Evolutionary conservation across 1,140 invertebrate genomes (phyloP), one percentile per base, ranked within the genome.

Genomic region (Orussus abietinus): DNA sequence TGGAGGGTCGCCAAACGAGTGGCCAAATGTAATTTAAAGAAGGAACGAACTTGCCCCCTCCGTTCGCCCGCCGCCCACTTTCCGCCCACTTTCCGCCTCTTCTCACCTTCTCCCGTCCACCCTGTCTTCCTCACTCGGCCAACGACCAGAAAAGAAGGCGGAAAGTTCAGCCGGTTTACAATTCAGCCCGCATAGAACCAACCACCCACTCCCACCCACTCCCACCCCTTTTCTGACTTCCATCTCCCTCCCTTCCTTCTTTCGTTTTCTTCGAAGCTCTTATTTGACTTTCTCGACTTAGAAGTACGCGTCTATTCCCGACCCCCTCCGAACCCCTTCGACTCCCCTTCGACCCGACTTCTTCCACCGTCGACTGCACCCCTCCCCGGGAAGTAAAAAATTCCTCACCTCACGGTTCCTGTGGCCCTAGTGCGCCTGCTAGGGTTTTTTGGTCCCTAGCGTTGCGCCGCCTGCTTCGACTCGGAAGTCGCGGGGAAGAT

Each of bases 21-120:
- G 59, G 61, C 62, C 64, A 62, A 65, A 66, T 62, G 59, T 64
- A 65, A 65, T 66, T 64, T 65, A 64, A 66, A 65, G 57, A 64
- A 64, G 57, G 47, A 62, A 53, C 48, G 49, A 61, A 63, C 40
- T 63, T 55, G 41, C 51, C 55, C 31, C 47, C 39, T 28, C 13
- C 28, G n/a, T n/a, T n/a, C n/a, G n/a, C n/a, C n/a, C n/a, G n/a
- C 38, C 36, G 11, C 26, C 36, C 47, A 46, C 41, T 41, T 34
- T 53, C 45, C 36, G 39, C 40, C 43, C 38, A 42, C 42, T 51
- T 45, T 32, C 39, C 36, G 25, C 34, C 36, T 22, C 38, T 38
- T 18, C 43, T n/a, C 14, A 19, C 22, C 2, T 22, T 3, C 32
- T 13, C 10, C n/a, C 11, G 12, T 42, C 18, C 26, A 38, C 22